Conservation (phyloP, 1,140 invertebrate genomes). For the Zaprionus africanus region DNA sequence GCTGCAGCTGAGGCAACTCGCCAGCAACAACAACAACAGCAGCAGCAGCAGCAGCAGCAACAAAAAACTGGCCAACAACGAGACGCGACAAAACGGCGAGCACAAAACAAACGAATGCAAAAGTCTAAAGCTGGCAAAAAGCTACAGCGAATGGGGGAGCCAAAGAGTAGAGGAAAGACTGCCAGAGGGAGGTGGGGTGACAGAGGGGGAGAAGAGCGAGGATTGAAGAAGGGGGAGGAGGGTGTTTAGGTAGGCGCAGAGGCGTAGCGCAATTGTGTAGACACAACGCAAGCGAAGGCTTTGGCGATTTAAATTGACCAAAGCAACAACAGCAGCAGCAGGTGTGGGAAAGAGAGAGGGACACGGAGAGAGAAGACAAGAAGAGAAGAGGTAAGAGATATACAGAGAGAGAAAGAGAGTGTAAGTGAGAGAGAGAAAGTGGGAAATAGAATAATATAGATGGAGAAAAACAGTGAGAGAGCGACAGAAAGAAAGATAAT, state of each 20-base stretch:
- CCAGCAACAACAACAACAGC: slow-evolving; percentile 28
- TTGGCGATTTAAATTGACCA: slow-evolving; percentile 19
- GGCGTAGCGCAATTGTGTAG: slow-evolving; percentile 32
- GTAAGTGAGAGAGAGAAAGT: background rate
- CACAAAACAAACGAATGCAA: slow-evolving; percentile 53
- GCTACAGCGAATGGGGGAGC: background rate
- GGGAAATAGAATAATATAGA: too few relatives aligned
- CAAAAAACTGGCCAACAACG: slow-evolving; percentile 50
- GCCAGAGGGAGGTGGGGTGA: background rate
- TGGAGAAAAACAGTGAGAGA: background rate
- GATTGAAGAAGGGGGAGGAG: background rate
- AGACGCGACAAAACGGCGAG: slow-evolving; percentile 43
- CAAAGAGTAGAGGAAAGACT: background rate
- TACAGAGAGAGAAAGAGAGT: background rate
- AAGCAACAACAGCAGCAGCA: slow-evolving; percentile 12
- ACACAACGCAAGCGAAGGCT: slow-evolving; percentile 9
- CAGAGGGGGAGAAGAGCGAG: background rate
- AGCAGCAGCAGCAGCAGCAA: slow-evolving; percentile 15
- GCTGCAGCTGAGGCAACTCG: slow-evolving; percentile 31
- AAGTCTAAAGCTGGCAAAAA: slow-evolving; percentile 39
- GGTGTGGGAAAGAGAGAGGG: background rate
- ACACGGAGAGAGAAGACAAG: background rate
- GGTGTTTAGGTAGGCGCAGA: background rate
- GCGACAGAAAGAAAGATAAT: background rate
- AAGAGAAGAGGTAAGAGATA: background rate